Evolutionary conservation across 2,113 vertebrate genomes (phyloP).

Genomic region (Nettapus auritus): DNA sequence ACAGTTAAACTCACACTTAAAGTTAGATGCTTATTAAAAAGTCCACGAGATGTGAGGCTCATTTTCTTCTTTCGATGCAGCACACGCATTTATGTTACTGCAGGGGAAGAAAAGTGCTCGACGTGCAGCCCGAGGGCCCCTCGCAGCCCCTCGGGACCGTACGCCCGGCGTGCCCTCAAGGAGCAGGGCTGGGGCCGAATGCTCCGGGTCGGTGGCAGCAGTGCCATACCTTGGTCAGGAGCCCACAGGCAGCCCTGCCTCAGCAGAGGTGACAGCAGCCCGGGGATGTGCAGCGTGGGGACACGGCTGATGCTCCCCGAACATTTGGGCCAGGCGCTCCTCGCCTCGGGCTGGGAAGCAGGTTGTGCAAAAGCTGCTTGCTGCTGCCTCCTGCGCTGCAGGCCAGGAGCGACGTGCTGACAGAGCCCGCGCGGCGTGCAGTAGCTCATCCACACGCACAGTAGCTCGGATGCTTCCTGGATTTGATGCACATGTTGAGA

Average conservation of each 20-base stretch:
- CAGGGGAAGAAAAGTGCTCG: background rate
- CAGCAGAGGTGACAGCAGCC: background rate
- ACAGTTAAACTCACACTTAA: background rate
- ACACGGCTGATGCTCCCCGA: background rate
- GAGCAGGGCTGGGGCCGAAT: background rate
- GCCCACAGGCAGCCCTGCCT: rapidly evolving
- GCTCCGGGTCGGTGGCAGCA: background rate
- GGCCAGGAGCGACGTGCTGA: slow-evolving; percentile 11
- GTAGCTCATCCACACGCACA: background rate
- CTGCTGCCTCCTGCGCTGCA: background rate
- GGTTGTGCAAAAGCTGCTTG: background rate
- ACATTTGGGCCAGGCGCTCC: background rate
- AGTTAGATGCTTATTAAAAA: background rate
- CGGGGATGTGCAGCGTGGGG: background rate
- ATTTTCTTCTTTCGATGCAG: background rate
- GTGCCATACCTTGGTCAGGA: background rate
- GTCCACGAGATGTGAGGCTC: background rate
- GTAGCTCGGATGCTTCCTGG: slow-evolving; percentile 11
- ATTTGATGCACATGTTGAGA: slow-evolving; percentile 41
- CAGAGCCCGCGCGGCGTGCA: background rate
- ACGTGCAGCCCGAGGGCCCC: rapidly evolving
- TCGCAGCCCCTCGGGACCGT: background rate
- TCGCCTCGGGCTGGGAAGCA: background rate
- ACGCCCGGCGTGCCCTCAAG: background rate
- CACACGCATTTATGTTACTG: rapidly evolving